Evolutionary conservation across 1,140 invertebrate species (phyloP).

Genomic region (Pomacea maculata): DNA sequence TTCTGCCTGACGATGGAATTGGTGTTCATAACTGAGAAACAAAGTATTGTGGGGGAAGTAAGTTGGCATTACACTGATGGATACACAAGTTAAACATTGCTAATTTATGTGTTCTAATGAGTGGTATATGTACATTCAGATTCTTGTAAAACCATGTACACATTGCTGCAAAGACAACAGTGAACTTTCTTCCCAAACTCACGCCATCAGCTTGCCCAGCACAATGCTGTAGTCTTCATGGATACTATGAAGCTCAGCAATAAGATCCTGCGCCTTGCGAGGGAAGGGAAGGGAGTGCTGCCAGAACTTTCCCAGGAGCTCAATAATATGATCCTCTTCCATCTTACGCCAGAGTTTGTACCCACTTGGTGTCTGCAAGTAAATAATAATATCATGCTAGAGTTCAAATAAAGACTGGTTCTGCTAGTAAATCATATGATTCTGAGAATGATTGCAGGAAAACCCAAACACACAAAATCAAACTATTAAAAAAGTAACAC

Average conservation of each 20-base stretch:
- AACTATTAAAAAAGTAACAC: no score
- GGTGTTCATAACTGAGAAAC: slow-evolving; percentile 49
- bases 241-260: slow-evolving; percentile 28
- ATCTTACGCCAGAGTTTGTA: slow-evolving; percentile 57
- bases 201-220: slow-evolving; percentile 50
- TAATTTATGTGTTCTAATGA: no score
- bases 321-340: slow-evolving; percentile 49
- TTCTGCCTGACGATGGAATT: slow-evolving; percentile 31
- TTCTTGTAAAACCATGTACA: no score
- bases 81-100: no score
- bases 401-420: no score
- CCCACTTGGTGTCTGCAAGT: slow-evolving; percentile 41
- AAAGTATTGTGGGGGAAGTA: neutral
- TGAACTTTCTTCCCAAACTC: neutral
- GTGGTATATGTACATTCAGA: no score
- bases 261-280: slow-evolving; percentile 29
- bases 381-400: no score
- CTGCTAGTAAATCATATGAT: no score
- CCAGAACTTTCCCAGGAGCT: slow-evolving; percentile 58
- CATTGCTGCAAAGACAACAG: no score
- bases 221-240: slow-evolving; percentile 53
- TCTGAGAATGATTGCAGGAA: no score
- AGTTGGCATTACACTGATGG: no score
- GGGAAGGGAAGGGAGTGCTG: slow-evolving; percentile 47
- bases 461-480: no score